Conservation (phyloP, 2,888 invertebrate genomes). For the Euplexia lucipara region DNA sequence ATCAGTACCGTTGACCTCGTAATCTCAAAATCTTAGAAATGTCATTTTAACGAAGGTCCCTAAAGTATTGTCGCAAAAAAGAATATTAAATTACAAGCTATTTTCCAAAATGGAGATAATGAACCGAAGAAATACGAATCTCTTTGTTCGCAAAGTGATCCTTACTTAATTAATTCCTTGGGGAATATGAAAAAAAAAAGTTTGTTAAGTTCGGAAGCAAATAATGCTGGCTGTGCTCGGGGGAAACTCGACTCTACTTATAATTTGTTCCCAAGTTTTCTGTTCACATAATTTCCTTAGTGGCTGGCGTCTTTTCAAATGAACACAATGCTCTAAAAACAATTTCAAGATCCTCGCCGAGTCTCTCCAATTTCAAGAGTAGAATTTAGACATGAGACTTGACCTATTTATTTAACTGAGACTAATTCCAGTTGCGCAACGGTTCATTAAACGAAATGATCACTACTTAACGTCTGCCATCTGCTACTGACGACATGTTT, state of each 20-base stretch:
- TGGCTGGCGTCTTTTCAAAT: slow-evolving; percentile 76
- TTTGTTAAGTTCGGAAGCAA: slow-evolving; percentile 75
- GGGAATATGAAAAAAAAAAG: slow-evolving; percentile 76
- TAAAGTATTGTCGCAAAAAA: slow-evolving; percentile 58
- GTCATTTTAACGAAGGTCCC: slow-evolving; percentile 63
- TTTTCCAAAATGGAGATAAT: slow-evolving; percentile 71
- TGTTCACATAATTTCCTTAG: slow-evolving; percentile 78
- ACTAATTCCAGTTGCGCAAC: slow-evolving; percentile 70
- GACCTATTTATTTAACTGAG: slow-evolving; percentile 68
- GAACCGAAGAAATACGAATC: slow-evolving; percentile 74
- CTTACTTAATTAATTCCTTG: slow-evolving; percentile 81
- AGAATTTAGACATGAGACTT: slow-evolving; percentile 58
- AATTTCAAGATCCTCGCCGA: slow-evolving; percentile 52
- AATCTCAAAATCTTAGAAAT: slow-evolving; percentile 56
- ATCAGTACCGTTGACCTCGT: slow-evolving; percentile 25
- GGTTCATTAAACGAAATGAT: slow-evolving; percentile 60
- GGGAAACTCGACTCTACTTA: slow-evolving; percentile 72
- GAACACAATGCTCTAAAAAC: slow-evolving; percentile 73
- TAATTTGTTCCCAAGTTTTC: slow-evolving; percentile 81
- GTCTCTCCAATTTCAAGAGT: slow-evolving; percentile 51
- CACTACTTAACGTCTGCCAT: slow-evolving; percentile 63
- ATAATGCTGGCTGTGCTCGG: slow-evolving; percentile 73
- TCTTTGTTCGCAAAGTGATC: slow-evolving; percentile 76
- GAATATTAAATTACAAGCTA: slow-evolving; percentile 66
- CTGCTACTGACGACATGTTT: slow-evolving; percentile 48